Conservation (phyloP, 2,113 vertebrate species). For the Colinus virginianus region DNA sequence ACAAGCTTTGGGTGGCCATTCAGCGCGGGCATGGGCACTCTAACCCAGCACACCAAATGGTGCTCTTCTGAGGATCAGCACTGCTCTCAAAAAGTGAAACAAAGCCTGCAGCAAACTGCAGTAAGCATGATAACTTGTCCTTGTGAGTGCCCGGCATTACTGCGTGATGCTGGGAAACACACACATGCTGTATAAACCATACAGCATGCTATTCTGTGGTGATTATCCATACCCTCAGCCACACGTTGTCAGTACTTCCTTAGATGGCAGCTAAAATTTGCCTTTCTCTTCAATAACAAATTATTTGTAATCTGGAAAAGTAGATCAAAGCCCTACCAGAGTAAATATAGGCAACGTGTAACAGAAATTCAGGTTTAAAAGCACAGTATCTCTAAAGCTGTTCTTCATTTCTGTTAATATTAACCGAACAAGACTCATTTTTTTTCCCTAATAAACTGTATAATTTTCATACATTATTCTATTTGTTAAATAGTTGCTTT, state of each 20-base stretch:
- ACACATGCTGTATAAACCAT: accelerated
- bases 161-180: neutral
- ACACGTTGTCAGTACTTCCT: neutral
- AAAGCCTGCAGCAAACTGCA: neutral
- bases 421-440: neutral
- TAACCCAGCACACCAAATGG: accelerated
- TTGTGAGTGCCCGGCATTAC: too few species aligned
- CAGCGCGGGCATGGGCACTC: neutral
- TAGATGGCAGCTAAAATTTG: neutral
- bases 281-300: accelerated
- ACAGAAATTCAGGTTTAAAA: neutral
- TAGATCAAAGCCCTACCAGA: too few species aligned
- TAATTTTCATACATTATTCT: neutral
- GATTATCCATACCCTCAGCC: accelerated
- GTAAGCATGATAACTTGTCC: neutral
- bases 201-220: neutral
- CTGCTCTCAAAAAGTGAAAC: too few species aligned
- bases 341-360: accelerated
- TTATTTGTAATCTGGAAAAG: neutral
- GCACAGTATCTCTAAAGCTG: neutral
- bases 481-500: neutral
- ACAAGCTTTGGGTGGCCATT: neutral
- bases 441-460: neutral
- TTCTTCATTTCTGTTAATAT: neutral
- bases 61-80: accelerated